phyloP scores from a whole-genome alignment of 2,888 invertebrate species.

The Agonopterix alstromeriana region DNA sequence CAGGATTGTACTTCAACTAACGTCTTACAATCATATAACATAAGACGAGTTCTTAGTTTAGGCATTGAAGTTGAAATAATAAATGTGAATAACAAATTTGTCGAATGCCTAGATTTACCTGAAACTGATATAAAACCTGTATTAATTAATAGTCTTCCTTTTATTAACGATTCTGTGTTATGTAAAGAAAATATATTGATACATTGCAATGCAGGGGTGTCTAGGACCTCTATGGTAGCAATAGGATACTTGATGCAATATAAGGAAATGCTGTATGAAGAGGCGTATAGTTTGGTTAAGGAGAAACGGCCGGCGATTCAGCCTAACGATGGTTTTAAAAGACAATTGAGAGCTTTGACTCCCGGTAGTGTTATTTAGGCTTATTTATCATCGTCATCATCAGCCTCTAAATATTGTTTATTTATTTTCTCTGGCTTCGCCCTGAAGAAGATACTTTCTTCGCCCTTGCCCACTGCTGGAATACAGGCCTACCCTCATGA shows the following conservation, averaged over 20 bases:
- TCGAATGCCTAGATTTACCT: slow-evolving; percentile 86
- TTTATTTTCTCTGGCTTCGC: too few relatives aligned
- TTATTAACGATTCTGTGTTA: slow-evolving; percentile 77
- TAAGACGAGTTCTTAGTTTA: slow-evolving; percentile 85
- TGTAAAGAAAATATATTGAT: slow-evolving; percentile 80
- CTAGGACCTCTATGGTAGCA: slow-evolving; percentile 86
- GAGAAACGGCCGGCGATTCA: slow-evolving; percentile 80
- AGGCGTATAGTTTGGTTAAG: slow-evolving; percentile 83
- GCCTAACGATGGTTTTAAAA: slow-evolving; percentile 89
- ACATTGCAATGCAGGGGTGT: slow-evolving; percentile 96
- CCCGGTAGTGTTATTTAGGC: slow-evolving; percentile 23
- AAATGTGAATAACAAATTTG: slow-evolving; percentile 58
- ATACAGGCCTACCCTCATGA: too few relatives aligned
- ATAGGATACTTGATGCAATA: slow-evolving; percentile 88
- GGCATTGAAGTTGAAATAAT: slow-evolving; percentile 76
- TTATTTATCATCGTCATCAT: too few relatives aligned
- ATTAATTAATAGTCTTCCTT: slow-evolving; percentile 75
- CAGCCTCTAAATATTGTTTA: too few relatives aligned
- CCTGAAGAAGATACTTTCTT: too few relatives aligned
- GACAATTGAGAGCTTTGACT: slow-evolving; percentile 74
- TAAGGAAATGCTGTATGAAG: slow-evolving; percentile 72
- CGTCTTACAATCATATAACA: slow-evolving; percentile 76
- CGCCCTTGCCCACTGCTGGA: too few relatives aligned
- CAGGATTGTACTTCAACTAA: slow-evolving; percentile 86
- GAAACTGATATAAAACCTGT: slow-evolving; percentile 77